Evolutionary conservation across 2,888 invertebrate genomes (phyloP), one percentile per base, ranked within the genome.

Genomic region (Saturnia pavonia): DNA sequence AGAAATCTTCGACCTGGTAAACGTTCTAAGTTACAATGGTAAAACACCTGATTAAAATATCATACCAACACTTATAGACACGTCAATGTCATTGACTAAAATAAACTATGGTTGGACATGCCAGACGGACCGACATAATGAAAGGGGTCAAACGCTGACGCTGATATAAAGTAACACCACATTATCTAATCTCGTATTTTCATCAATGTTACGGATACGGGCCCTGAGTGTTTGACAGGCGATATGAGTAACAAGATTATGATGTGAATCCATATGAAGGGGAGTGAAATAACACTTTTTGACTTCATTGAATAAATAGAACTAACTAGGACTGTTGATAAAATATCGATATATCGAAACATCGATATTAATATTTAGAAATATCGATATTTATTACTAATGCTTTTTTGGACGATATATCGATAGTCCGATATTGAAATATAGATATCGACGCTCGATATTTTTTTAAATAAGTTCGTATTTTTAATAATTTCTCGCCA

Each of bases 121-220:
- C 54, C 54, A 22, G 27, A 27, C 25, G 27, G 27, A 60, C 57
- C 57, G 57, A 27, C 57, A 60, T 60, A 60, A 60, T 60, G 57
- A 60, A 27, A 60, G 57, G 27, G 57, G 57, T 60, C 57, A 60
- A 60, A 60, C 57, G 25, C 57, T 60, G 27, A 60, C 57, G 57
- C 25, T 27, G 27, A 60, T 60, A 60, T 60, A 27, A 60, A 60
- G 57, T 60, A 27, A 60, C 57, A 60, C 25, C 14, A 27, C 27
- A 14, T 60, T 14, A 60, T 60, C 14, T 12, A 14, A 27, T 60
- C 57, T 60, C 57, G 57, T 60, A 27, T 60, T 60, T 60, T 27
- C 57, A 60, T 60, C 57, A 14, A 14, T 27, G 57, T 25, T 60
- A 60, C 12, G 27, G 25, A 27, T 16, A 60, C 27, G 6, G 27